phyloP scores from a whole-genome alignment of 2,113 vertebrate genomes.

The Alexandromys fortis region DNA sequence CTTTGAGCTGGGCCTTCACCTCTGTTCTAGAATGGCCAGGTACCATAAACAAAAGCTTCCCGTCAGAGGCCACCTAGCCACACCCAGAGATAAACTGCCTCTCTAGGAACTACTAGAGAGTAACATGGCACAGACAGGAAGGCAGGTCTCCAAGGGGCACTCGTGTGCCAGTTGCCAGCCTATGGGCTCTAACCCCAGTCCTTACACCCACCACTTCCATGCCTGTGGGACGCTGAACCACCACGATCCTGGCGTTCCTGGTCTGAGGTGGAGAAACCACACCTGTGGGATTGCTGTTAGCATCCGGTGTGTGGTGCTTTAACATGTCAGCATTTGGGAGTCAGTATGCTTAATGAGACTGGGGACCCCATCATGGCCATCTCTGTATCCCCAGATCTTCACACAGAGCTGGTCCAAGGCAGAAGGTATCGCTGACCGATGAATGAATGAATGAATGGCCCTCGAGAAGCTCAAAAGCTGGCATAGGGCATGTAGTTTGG shows the following conservation, averaged over 20 bases:
- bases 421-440: neutral
- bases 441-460: neutral
- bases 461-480: neutral
- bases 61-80: conserved; percentile 17
- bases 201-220: neutral
- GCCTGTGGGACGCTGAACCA: neutral
- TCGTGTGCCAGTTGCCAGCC: neutral
- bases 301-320: neutral
- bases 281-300: neutral
- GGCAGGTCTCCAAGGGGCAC: neutral
- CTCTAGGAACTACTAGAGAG: neutral
- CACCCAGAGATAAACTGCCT: conserved; percentile 12
- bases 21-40: neutral
- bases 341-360: neutral
- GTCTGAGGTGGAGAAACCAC: neutral
- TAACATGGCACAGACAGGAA: neutral
- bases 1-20: neutral
- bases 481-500: neutral
- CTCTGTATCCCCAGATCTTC: neutral
- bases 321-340: neutral
- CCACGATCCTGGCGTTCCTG: neutral
- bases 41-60: neutral
- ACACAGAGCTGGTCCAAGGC: neutral
- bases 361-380: neutral
- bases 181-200: neutral